phyloP scores from a whole-genome alignment of 1,140 invertebrate genomes.

The Charaxes varanes region DNA sequence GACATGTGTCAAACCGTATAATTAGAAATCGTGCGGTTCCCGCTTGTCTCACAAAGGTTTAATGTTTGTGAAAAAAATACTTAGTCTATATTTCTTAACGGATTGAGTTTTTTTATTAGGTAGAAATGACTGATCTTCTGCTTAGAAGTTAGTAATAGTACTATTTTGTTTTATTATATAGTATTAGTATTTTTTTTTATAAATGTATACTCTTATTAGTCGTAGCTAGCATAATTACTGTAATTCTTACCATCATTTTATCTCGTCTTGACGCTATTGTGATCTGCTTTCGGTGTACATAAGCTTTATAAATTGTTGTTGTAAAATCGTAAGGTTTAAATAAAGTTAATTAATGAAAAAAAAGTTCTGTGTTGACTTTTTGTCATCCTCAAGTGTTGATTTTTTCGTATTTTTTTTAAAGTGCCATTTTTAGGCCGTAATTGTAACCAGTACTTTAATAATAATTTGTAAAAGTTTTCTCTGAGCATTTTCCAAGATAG shows the following conservation, averaged over 20 bases:
- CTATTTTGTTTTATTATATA: too few relatives aligned
- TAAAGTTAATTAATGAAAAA: constrained; percentile 4
- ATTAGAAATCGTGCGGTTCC: too few relatives aligned
- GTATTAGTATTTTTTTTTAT: too few relatives aligned
- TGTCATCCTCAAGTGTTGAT: too few relatives aligned
- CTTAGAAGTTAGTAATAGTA: constrained; percentile 5
- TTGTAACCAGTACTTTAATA: too few relatives aligned
- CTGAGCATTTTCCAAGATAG: too few relatives aligned
- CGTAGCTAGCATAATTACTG: not conserved
- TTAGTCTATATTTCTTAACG: not conserved
- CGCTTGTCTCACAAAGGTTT: too few relatives aligned
- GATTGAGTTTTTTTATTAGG: not conserved
- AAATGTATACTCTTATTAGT: constrained; percentile 6
- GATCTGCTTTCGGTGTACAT: constrained; percentile 17
- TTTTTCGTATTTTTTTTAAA: too few relatives aligned
- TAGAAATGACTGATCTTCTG: constrained; percentile 16
- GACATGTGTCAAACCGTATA: too few relatives aligned
- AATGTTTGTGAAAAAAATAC: not conserved
- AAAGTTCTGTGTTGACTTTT: not conserved
- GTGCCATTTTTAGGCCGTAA: too few relatives aligned
- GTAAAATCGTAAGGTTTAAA: constrained; percentile 9
- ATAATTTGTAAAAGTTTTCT: too few relatives aligned
- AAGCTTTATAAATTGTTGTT: constrained; percentile 16
- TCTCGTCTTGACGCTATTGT: constrained; percentile 14
- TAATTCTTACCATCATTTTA: constrained; percentile 6